phyloP scores from a whole-genome alignment of 2,797 vertebrate genomes.

The Alosa sapidissima region DNA sequence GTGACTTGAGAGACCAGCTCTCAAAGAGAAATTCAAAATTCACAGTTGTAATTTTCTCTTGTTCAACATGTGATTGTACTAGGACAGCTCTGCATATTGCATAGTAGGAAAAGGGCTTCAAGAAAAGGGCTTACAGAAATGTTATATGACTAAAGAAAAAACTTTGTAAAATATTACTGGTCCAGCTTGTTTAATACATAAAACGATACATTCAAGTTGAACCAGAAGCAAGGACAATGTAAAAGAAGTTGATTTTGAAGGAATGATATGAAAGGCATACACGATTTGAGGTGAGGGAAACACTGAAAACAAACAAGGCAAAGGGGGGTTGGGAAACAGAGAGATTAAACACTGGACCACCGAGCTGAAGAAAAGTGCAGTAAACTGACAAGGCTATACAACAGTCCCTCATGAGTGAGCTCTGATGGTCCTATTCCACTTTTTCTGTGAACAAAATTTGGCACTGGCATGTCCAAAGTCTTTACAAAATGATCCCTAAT shows the following conservation, averaged over 20 bases:
- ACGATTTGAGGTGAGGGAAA: neutral
- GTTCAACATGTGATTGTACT: neutral
- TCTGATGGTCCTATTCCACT: constrained; percentile 20
- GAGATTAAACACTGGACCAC: neutral
- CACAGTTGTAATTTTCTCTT: constrained; percentile 30
- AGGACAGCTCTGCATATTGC: neutral
- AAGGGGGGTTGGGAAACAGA: neutral
- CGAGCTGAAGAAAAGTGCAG: constrained; percentile 34
- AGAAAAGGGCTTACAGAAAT: no score
- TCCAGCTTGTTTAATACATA: neutral
- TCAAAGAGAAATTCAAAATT: constrained; percentile 41
- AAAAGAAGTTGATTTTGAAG: neutral
- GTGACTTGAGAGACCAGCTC: constrained; percentile 70
- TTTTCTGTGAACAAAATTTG: neutral
- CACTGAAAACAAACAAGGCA: neutral
- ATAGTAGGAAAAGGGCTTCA: neutral
- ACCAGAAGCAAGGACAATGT: neutral
- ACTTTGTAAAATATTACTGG: neutral
- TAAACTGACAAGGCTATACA: neutral
- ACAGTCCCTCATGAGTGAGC: constrained; percentile 31
- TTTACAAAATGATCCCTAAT: neutral
- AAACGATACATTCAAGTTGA: neutral
- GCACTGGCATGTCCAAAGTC: neutral
- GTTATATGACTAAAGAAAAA: neutral
- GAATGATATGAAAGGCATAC: neutral